Evolutionary conservation across 2,888 invertebrate species (phyloP), one percentile per base, ranked within the genome.

Genomic region (Orthonychiurus folsomi): DNA sequence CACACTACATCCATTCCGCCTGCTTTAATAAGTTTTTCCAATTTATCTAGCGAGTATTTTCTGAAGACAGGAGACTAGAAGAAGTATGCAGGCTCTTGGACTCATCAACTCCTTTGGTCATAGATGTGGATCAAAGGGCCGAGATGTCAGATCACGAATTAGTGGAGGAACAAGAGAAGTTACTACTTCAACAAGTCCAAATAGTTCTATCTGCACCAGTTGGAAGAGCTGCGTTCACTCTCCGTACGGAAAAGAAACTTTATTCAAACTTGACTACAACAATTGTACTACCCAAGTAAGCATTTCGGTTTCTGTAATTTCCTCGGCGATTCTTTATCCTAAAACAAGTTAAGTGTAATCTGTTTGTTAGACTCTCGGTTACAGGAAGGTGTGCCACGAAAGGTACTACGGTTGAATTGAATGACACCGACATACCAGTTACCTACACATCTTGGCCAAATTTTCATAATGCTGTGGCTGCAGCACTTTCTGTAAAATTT

Each of bases 121-220:
- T 72, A 24, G 69, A 71, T 54, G 66, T 70, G n/a, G 72, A 72
- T 50, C 72, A 71, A 63, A 60, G 69, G 54, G 69, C 70, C 1
- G 72, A 72, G 64, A 71, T 72, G 72, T 69, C 69, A 5, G 72
- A 72, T 50, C 72, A 72, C 61, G 72, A 72, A 50, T 71, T 66
- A 58, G 69, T 72, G 0, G 72, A 72, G 56, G 72, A 72, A 50
- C 72, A 72, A 64, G 72, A 72, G 62, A 72, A 71, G 24, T 60
- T 66, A 56, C 62, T 72, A 24, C 58, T 72, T 2, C 72, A 72
- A 53, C 54, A 65, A 12, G 65, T 72, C n/a, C 72, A 72, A 56
- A 63, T 72, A 23, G 63, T 69, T 21, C 71, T 72, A 59, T 66
- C 72, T 9, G 70, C 71, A 1, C 68, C 72, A n/a, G 69, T 69